Evolutionary conservation across 2,113 vertebrate species (phyloP), one percentile per base, ranked within the genome.

Genomic region (Varanus komodoensis): DNA sequence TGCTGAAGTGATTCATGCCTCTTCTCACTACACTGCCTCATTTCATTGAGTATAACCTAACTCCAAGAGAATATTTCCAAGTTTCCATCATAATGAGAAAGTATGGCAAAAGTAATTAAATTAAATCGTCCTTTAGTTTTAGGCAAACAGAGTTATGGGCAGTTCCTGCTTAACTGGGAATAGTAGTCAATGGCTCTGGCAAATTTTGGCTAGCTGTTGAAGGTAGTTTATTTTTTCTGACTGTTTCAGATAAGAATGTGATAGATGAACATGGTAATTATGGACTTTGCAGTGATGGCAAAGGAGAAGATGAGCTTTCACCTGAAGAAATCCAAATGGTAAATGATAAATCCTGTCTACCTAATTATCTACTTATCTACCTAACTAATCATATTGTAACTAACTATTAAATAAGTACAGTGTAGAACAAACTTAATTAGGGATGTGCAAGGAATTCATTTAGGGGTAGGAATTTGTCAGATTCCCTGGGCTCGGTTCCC

Each of bases 241-340:
- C 74, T 83, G 86, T 75, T 75, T n/a, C 95, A 99, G 99, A 99
- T 84, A 98, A 96, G 92, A 95, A 88, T 17, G 73, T 96, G 5
- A 90, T 97, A 0, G 98, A 98, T 77, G 90, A 96, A 44, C 96
- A 93, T 0, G 95, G 95, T 89, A 96, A 97, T 34, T 85, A 96
- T 87, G 97, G 97, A 83, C 90, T 96, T 52, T 99, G 98, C 98
- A 98, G 98, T 67, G 98, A 99, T 0, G 84, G 96, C 89, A 96
- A 88, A 94, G 97, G 97, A 71, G 99, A 99, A 91, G 99, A 99
- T 5, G 98, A 99, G 68, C 95, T 99, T 9, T 99, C 99, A 74
- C 98, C 99, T 27, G 99, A 99, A 95, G 99, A 99, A 95, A 98
- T 99, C 95, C 99, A 99, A 93, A 98, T 99, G 99, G 99, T 99